Conservation (phyloP, 2,797 vertebrate species). For the Antrozous pallidus region DNA sequence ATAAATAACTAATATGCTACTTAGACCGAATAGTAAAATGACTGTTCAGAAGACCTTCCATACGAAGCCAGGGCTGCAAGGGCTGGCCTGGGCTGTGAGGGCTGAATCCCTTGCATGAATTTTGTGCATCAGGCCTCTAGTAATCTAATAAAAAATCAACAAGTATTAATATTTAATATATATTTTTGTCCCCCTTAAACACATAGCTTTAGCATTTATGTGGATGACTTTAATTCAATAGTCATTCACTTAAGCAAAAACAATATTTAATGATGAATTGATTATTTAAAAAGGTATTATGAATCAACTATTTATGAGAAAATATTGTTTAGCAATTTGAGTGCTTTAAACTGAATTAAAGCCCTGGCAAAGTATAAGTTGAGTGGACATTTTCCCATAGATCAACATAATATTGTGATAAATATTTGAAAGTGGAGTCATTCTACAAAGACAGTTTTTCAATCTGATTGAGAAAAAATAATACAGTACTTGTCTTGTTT, state of each 20-base stretch:
- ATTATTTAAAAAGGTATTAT: background rate
- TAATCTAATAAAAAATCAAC: background rate
- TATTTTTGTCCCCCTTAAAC: background rate
- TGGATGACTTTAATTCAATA: background rate
- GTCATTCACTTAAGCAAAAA: background rate
- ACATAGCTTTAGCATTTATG: background rate
- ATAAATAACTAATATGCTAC: no score
- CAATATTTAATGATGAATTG: background rate
- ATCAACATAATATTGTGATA: background rate
- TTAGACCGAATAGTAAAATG: no score
- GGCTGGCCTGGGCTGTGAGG: no score
- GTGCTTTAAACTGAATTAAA: background rate
- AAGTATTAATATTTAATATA: background rate
- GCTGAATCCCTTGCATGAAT: no score
- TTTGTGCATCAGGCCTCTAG: no score
- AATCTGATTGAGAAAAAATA: background rate
- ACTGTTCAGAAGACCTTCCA: no score
- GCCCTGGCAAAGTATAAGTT: background rate
- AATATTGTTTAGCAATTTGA: background rate
- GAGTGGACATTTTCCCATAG: background rate
- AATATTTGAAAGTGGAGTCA: background rate
- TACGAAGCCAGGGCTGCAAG: no score
- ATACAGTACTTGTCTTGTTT: background rate
- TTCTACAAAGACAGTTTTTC: background rate
- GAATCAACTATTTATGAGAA: background rate